These are phyloP conservation scores for Chunga burmeisteri DNA, from an alignment of 2,113 vertebrate genomes.

Conservation along the genomic window DNA sequence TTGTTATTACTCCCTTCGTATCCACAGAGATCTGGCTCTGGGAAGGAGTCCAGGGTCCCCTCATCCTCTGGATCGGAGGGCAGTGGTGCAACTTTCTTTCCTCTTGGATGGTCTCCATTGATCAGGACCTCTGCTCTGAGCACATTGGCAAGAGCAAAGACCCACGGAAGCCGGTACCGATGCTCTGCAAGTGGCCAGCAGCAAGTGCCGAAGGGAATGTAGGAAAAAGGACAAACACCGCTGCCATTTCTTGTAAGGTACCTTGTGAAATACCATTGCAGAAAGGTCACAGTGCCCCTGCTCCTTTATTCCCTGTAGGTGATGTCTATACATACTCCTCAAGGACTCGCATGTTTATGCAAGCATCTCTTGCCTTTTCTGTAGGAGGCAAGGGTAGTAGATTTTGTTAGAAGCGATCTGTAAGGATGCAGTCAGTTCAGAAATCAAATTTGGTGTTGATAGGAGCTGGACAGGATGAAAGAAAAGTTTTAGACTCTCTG, in stretches of 20 bases:
- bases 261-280: not conserved
- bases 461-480: not conserved
- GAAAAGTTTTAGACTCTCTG: not conserved
- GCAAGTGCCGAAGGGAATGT: accelerated
- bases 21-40: not conserved
- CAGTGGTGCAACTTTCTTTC: not conserved
- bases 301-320: not conserved
- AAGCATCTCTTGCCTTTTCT: not conserved
- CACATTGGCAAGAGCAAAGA: not conserved
- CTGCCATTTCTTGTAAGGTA: not conserved
- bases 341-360: not conserved
- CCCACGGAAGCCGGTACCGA: not conserved
- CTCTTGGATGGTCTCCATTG: not conserved
- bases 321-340: not conserved
- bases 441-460: not conserved
- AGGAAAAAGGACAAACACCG: not conserved
- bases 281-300: not conserved
- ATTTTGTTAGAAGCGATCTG: not conserved
- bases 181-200: not conserved
- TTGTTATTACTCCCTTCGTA: not conserved
- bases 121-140: not conserved
- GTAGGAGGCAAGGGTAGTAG: not conserved
- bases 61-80: not conserved
- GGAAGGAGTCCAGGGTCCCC: not conserved
- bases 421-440: not conserved